Percentiles rank a stretch among this genome's conserved stretches.
Conservation (phyloP, 2,888 invertebrate species). For the Microctonus brassicae region DNA sequence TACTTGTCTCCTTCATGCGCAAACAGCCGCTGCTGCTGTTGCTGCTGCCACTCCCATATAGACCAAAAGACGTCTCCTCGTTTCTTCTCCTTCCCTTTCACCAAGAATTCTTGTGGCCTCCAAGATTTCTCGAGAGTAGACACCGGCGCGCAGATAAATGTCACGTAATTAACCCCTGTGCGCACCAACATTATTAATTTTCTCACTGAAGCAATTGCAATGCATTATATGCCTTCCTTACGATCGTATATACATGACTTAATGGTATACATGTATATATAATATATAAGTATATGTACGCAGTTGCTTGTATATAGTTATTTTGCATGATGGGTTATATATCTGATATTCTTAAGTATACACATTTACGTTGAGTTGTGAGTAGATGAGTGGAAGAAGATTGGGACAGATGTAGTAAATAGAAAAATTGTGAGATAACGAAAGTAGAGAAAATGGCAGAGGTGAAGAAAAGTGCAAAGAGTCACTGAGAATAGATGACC, state of each 20-base stretch:
- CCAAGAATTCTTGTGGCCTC: slow-evolving; percentile 53
- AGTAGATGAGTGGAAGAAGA: neutral
- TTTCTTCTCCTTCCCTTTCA: slow-evolving; percentile 11
- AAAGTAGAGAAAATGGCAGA: neutral
- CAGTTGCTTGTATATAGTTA: neutral
- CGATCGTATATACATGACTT: neutral
- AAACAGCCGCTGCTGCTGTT: too few relatives aligned
- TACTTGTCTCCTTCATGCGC: neutral
- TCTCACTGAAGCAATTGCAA: slow-evolving; percentile 52
- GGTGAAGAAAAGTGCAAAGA: neutral
- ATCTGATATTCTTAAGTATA: neutral
- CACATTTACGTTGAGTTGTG: neutral
- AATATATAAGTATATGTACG: too few relatives aligned
- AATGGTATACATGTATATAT: neutral
- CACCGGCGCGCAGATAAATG: slow-evolving; percentile 60
- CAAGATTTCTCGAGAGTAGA: slow-evolving; percentile 59
- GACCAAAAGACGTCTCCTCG: neutral
- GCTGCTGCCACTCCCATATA: neutral
- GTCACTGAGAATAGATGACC: neutral
- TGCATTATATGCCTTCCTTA: neutral
- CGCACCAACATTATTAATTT: slow-evolving; percentile 59
- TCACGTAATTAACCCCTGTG: slow-evolving; percentile 61
- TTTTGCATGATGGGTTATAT: neutral
- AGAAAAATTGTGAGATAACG: neutral
- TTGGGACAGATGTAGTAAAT: neutral